Evolutionary conservation across 2,113 vertebrate genomes (phyloP), one percentile per base, ranked within the genome.

Genomic region (Donacobius atricapilla): DNA sequence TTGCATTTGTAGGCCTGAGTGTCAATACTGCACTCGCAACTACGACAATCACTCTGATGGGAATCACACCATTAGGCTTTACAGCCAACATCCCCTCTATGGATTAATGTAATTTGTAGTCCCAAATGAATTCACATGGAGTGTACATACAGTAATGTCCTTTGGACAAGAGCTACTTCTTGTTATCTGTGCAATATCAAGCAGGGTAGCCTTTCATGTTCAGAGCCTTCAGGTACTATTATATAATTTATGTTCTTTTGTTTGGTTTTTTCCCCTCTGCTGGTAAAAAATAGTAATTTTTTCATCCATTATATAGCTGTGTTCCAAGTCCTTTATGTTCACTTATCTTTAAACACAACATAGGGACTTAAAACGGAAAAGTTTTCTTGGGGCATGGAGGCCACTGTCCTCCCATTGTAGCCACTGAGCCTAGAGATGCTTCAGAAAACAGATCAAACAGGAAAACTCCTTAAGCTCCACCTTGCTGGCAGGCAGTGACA

Each of bases 151-250:
- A 73, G 17, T 66, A 77, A 21, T 13, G n/a, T 39, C 40, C 24
- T 72, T 56, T 56, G 45, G 27, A 37, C 0, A 0, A 54, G 20
- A 24, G 11, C 19, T 79, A 18, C 16, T 72, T 90, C 53, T 72
- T 14, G 5, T 48, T 75, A 15, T 28, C 23, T 77, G 31, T 66
- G 31, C n/a, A 65, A 15, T 48, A 68, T 33, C 22, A 84, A 61
- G 33, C 56, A 53, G 4, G 5, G 4, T 14, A 69, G 9, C 21
- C 40, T 71, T 66, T 35, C 1, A 0, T 53, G 7, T 40, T 73
- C 50, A 80, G 54, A 83, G 6, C 42, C 30, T 73, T 11, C 63
- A 65, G n/a, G 15, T 70, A 7, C 8, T 83, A 19, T 33, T 35
- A 47, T 7, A 13, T 51, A 53, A 81, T 77, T 72, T 40, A 25